These are phyloP conservation scores for Ctenoplectra terminalis DNA, from an alignment of 1,140 invertebrate genomes.

Conservation along the genomic window DNA sequence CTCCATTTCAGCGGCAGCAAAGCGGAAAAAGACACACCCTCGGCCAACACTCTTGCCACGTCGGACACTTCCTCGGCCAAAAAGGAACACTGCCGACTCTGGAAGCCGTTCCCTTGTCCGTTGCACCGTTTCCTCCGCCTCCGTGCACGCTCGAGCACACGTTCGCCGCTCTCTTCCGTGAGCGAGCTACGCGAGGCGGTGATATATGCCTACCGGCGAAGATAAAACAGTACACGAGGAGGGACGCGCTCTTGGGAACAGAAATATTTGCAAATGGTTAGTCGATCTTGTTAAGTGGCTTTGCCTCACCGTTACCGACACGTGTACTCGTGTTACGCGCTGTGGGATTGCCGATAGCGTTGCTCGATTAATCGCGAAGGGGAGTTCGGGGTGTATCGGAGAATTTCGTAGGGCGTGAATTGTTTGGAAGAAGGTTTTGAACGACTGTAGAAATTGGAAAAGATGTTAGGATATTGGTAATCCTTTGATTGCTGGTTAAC, in stretches of 20 bases:
- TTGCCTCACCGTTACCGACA: neutral
- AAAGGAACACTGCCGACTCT: neutral
- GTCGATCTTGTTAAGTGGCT: slow-evolving; percentile 7
- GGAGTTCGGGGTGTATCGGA: neutral
- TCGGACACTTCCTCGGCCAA: neutral
- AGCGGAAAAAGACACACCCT: slow-evolving; percentile 80
- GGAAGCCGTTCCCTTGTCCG: neutral
- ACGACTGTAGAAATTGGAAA: no score
- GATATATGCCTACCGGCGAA: slow-evolving; percentile 4
- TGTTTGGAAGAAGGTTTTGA: no score
- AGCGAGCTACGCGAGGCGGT: neutral
- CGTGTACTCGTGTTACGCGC: neutral
- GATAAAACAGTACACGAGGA: neutral
- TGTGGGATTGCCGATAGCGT: neutral
- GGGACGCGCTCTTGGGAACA: neutral
- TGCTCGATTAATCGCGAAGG: neutral
- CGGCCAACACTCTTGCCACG: slow-evolving; percentile 67
- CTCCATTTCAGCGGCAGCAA: slow-evolving; percentile 76
- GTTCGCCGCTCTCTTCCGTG: neutral
- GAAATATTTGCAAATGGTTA: slow-evolving; percentile 36
- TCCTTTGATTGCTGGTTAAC: neutral
- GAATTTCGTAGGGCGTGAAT: neutral
- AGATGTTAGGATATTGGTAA: no score
- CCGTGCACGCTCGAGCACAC: neutral
- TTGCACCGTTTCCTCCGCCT: neutral